Base-by-base conservation (phyloP, 2,797 vertebrate genomes). In the Adrianichthys oophorus region DNA sequence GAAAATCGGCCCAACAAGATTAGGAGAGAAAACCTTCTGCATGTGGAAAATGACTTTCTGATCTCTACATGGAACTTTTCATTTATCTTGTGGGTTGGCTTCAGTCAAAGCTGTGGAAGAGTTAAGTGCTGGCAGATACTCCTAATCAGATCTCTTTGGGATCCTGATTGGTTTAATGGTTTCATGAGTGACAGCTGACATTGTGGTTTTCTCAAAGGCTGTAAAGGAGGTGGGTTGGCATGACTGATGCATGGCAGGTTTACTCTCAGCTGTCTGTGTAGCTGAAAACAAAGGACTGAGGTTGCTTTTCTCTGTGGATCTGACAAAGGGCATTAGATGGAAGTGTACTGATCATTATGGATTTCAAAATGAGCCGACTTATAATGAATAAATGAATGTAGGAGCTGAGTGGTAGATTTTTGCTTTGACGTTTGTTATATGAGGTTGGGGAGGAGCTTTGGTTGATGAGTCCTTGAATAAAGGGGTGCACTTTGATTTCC, bases 151-250 rank as follows among this genome's bases (percentile, higher is more conserved):
- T 85, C 82, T 77, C 75, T 49, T 16, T 7, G 56, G 60, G 55
- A 7, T 29, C 40, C 63, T 68, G 52, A 67, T 72, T 69, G 73
- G 53, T 68, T 70, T 79, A 79, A 80, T 60, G 62, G 56, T 18
- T 43, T 62, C 26, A 1, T 85, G 81, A 88, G 63, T 85, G 89
- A 85, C 85, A 83, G 85, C 73, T 87, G 85, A 88, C 85, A 80
- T 89, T 88, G 79, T 66, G 23, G 42, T 76, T 75, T 47, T 68
- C 62, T 79, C 75, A 79, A 78, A 85, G 72, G 70, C 77, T 49
- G 70, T 56, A 75, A 74, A 70, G 70, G 67, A 72, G 62, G 62
- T 18, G 47, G 52, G 23, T 58, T 61, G 48, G 56, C 56, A 29
- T 72, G 70, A 66, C 40, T 56, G 75, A 71, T 70, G 45, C 52